A percentile compares a stretch with the other conserved stretches of the same genome.
These are phyloP conservation scores for Orientallactaga bullata DNA, from an alignment of 2,113 vertebrate species.

Conservation along the genomic window DNA sequence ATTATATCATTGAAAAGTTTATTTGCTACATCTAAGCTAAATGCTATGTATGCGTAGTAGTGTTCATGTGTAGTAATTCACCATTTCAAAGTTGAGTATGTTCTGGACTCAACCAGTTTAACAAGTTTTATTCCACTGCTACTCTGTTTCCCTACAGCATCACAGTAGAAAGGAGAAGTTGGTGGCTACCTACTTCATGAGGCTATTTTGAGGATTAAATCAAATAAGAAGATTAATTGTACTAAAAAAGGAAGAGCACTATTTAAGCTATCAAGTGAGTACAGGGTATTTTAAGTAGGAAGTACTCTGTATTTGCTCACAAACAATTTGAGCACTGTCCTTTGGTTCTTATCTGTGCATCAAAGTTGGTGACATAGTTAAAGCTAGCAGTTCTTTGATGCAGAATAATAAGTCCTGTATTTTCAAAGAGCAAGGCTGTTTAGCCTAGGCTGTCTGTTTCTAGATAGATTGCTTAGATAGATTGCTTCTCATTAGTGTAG, in stretches of 20 bases:
- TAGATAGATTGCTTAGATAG: no score
- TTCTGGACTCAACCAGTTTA: neutral
- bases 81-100: neutral
- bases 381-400: neutral
- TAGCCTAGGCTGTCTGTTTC: neutral
- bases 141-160: neutral
- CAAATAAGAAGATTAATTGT: neutral
- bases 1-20: neutral
- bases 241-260: conserved; percentile 27
- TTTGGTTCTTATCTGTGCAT: neutral
- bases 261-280: neutral
- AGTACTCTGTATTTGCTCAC: neutral
- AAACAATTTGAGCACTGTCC: neutral
- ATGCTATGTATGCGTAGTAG: neutral
- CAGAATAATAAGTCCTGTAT: neutral
- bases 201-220: no score
- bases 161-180: neutral
- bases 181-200: neutral
- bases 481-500: neutral
- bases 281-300: neutral
- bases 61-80: neutral
- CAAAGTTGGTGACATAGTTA: neutral
- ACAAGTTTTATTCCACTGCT: neutral
- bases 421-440: conserved; percentile 4
- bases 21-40: neutral